These are phyloP conservation scores for Drosophila subpulchrella DNA, from an alignment of 1,140 invertebrate species.

Conservation along the genomic window DNA sequence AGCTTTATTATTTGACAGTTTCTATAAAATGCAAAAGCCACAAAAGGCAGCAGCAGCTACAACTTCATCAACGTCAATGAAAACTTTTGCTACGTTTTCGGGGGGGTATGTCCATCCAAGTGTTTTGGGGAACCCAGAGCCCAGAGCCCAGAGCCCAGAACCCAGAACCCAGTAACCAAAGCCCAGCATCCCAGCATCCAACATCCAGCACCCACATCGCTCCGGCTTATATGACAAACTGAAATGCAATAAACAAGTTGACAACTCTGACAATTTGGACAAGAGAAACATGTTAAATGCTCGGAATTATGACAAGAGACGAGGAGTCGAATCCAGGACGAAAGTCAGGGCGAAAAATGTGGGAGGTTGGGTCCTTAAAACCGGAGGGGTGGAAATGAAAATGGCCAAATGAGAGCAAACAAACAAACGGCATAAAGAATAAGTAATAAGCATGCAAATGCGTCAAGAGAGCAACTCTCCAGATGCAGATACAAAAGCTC, in stretches of 20 bases:
- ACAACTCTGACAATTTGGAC: slow-evolving; percentile 73
- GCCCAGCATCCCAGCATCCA: no score
- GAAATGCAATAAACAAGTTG: slow-evolving; percentile 75
- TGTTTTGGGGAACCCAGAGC: slow-evolving; percentile 5
- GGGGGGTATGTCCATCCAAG: slow-evolving; percentile 27
- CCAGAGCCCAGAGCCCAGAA: no score
- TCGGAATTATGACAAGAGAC: slow-evolving; percentile 65
- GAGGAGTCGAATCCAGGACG: slow-evolving; percentile 40
- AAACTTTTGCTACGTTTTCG: slow-evolving; percentile 34
- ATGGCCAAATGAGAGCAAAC: slow-evolving; percentile 36
- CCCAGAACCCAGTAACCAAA: no score
- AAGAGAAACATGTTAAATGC: slow-evolving; percentile 75
- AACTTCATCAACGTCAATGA: slow-evolving; percentile 66
- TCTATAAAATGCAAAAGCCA: slow-evolving; percentile 67
- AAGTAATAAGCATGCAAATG: slow-evolving; percentile 71
- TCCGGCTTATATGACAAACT: slow-evolving; percentile 57
- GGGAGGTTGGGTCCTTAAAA: no score
- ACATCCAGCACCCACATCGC: slow-evolving; percentile 16
- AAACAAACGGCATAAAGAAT: slow-evolving; percentile 61
- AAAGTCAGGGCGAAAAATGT: not conserved
- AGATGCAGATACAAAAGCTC: slow-evolving; percentile 51
- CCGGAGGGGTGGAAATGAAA: not conserved
- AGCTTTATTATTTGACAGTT: slow-evolving; percentile 67
- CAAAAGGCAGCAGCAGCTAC: slow-evolving; percentile 48
- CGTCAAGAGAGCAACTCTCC: slow-evolving; percentile 41